Evolutionary conservation across 2,888 invertebrate genomes (phyloP).

Genomic region (Deroplatys truncata): DNA sequence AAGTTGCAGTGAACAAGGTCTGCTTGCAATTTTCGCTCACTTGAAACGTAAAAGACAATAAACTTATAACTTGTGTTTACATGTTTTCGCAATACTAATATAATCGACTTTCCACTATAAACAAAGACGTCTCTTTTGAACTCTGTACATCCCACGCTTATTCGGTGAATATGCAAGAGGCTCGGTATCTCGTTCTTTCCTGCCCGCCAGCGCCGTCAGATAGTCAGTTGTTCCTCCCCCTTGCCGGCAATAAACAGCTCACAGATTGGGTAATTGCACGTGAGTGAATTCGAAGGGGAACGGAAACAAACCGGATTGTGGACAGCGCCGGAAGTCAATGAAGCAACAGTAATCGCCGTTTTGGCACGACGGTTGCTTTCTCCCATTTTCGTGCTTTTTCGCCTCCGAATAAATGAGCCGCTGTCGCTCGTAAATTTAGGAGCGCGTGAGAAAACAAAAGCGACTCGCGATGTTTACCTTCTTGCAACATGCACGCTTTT

Average conservation of each 20-base stretch:
- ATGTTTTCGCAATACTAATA: no score
- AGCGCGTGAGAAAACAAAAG: background rate
- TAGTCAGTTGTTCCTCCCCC: background rate
- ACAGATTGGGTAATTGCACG: background rate
- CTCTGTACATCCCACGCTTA: no score
- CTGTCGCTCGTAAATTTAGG: background rate
- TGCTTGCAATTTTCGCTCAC: no score
- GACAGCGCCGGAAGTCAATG: background rate
- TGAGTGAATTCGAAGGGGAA: background rate
- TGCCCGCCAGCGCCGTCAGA: background rate
- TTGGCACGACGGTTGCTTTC: background rate
- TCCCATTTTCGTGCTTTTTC: background rate
- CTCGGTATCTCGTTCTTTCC: background rate
- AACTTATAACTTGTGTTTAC: no score
- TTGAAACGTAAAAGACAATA: no score
- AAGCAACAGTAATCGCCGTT: background rate
- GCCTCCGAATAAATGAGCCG: background rate
- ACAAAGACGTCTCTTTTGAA: no score
- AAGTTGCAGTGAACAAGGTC: no score
- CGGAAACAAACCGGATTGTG: background rate
- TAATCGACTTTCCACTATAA: no score
- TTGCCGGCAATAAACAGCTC: background rate
- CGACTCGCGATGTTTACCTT: background rate
- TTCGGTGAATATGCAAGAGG: background rate
- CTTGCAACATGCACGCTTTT: background rate